These are phyloP conservation scores for Albula goreensis DNA, from an alignment of 2,113 vertebrate genomes.

Conservation along the genomic window DNA sequence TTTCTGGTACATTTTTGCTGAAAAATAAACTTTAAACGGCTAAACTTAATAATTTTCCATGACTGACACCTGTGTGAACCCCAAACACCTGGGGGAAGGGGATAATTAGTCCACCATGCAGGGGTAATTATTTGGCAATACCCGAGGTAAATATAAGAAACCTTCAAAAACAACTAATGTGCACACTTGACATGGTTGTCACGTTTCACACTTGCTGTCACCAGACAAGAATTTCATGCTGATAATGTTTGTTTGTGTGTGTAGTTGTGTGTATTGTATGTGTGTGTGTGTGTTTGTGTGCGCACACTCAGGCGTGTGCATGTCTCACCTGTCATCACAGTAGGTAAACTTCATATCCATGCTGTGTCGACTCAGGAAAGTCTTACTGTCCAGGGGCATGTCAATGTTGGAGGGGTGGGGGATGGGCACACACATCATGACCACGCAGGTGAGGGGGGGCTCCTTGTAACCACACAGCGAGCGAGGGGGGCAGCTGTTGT, in stretches of 20 bases:
- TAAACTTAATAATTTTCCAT: background rate
- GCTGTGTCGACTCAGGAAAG: constrained; percentile 94
- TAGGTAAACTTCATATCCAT: constrained; percentile 99
- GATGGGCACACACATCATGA: constrained; percentile 94
- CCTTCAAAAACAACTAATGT: background rate
- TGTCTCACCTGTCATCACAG: constrained; percentile 88
- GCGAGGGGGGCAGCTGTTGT: constrained; percentile 77
- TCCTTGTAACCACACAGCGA: constrained; percentile 85
- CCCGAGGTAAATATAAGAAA: background rate
- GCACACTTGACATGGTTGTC: background rate
- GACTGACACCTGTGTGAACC: constrained; percentile 10
- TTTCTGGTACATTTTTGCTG: background rate
- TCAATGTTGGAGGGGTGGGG: constrained; percentile 95
- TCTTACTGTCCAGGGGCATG: constrained; percentile 94
- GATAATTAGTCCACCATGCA: background rate
- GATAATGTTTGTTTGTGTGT: background rate
- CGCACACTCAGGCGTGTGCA: background rate
- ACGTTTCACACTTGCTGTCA: background rate
- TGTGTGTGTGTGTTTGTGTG: constrained; percentile 4
- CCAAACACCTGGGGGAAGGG: background rate
- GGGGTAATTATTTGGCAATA: constrained; percentile 8
- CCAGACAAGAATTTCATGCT: background rate
- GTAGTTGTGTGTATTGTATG: background rate
- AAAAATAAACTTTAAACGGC: background rate
- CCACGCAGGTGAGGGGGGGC: constrained; percentile 86